These are phyloP conservation scores for Temnothorax rugatulus DNA, from an alignment of 2,888 invertebrate species.

Conservation along the genomic window DNA sequence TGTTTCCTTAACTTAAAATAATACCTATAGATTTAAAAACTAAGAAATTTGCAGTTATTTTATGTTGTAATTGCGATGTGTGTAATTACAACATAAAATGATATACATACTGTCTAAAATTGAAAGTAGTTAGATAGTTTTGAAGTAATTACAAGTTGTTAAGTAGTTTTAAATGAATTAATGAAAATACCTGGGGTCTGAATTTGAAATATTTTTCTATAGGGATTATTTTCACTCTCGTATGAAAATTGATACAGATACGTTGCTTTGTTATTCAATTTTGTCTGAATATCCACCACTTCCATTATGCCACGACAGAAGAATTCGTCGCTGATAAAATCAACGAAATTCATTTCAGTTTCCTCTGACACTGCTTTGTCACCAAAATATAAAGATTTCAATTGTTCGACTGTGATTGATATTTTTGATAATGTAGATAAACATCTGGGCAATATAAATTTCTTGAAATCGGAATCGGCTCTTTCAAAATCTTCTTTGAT, in stretches of 20 bases:
- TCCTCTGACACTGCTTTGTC: constrained; percentile 64
- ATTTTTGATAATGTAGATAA: constrained; percentile 5
- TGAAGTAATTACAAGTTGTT: background rate
- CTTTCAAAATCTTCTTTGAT: constrained; percentile 40
- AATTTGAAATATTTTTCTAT: constrained; percentile 65
- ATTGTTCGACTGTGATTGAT: constrained; percentile 62
- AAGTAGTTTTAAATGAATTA: background rate
- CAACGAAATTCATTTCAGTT: constrained; percentile 60
- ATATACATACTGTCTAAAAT: background rate
- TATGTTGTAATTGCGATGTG: background rate
- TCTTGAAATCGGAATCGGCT: constrained; percentile 66
- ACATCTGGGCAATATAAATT: constrained; percentile 28
- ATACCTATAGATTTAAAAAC: too few species aligned
- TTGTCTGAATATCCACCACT: constrained; percentile 70
- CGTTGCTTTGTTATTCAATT: constrained; percentile 61
- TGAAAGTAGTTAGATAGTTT: background rate
- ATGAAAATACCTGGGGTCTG: constrained; percentile 71
- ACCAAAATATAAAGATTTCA: constrained; percentile 77
- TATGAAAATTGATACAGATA: constrained; percentile 80
- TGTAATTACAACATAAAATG: too few species aligned
- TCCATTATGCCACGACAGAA: constrained; percentile 76
- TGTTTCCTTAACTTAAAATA: background rate
- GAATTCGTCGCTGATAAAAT: constrained; percentile 71
- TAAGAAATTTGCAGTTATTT: background rate
- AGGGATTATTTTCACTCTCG: constrained; percentile 66